These are phyloP conservation scores for Gymnoscopelus microlampas DNA, from an alignment of 2,797 vertebrate genomes.

Conservation along the genomic window DNA sequence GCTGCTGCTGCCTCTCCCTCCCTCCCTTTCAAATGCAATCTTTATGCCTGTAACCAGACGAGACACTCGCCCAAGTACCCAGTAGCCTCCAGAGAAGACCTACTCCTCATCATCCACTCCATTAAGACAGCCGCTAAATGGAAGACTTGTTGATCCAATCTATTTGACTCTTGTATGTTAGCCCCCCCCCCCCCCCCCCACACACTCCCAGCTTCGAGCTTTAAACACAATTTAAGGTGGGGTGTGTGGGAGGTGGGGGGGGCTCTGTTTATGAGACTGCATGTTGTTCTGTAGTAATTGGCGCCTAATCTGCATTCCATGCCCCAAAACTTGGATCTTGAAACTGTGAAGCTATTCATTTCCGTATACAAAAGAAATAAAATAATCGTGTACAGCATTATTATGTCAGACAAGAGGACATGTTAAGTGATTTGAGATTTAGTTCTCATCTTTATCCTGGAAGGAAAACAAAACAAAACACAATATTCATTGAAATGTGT, in stretches of 20 bases:
- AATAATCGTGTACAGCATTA: no score
- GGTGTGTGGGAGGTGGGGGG: neutral
- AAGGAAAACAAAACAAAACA: no score
- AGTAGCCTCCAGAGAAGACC: conserved; percentile 65
- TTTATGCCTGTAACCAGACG: conserved; percentile 73
- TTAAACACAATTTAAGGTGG: neutral
- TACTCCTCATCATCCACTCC: conserved; percentile 63
- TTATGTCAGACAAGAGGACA: neutral
- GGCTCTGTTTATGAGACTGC: neutral
- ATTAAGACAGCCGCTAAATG: conserved; percentile 72
- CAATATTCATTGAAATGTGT: no score
- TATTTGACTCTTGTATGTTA: conserved; percentile 56
- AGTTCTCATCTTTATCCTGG: no score
- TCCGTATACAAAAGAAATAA: no score
- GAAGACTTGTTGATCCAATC: conserved; percentile 75
- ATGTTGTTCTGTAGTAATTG: neutral
- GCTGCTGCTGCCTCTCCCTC: conserved; percentile 47
- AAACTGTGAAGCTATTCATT: no score
- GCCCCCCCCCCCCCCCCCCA: no score
- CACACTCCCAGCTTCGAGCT: conserved; percentile 29
- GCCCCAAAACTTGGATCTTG: no score
- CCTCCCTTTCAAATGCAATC: conserved; percentile 72
- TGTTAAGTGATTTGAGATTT: conserved; percentile 3
- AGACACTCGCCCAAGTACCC: conserved; percentile 76
- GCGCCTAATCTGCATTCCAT: neutral